These are phyloP conservation scores for Pachycephala philippinensis DNA, from an alignment of 2,113 vertebrate genomes.

Conservation along the genomic window DNA sequence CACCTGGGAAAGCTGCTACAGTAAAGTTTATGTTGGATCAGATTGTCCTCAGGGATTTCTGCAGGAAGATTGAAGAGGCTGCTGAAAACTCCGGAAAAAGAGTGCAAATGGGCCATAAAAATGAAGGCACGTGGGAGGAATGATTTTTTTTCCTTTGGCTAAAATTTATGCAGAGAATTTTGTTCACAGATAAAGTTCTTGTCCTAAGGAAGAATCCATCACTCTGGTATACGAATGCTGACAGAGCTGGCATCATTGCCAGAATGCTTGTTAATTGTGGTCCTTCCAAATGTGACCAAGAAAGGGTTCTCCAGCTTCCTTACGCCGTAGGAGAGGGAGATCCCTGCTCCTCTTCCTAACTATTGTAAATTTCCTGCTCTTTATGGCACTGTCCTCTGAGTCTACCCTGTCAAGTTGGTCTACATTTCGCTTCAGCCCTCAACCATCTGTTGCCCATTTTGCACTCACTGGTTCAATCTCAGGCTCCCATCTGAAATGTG, in stretches of 20 bases:
- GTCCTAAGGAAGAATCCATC: background rate
- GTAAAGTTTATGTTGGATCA: slow-evolving; percentile 34
- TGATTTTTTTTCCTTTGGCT: background rate
- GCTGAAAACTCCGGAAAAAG: slow-evolving; percentile 43
- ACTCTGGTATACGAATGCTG: background rate
- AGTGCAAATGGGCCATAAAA: slow-evolving; percentile 49
- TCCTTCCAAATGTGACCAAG: background rate
- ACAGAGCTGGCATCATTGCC: background rate
- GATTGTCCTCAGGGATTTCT: slow-evolving; percentile 4
- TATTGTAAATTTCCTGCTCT: background rate
- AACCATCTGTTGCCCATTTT: background rate
- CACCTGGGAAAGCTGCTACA: slow-evolving; percentile 51
- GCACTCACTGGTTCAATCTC: background rate
- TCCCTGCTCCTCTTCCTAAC: background rate
- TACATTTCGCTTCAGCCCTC: background rate
- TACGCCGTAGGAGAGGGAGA: background rate
- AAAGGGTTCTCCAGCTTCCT: background rate
- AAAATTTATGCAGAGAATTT: background rate
- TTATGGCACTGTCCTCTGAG: background rate
- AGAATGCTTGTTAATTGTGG: background rate
- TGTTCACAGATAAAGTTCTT: slow-evolving; percentile 2
- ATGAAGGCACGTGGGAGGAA: slow-evolving; percentile 9
- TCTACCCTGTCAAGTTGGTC: background rate
- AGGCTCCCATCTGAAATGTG: background rate
- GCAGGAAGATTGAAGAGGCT: slow-evolving; percentile 41